Evolutionary conservation across 35 echinoderm and acorn worm genomes (phyloP).

Genomic region (Amphiura filiformis): DNA sequence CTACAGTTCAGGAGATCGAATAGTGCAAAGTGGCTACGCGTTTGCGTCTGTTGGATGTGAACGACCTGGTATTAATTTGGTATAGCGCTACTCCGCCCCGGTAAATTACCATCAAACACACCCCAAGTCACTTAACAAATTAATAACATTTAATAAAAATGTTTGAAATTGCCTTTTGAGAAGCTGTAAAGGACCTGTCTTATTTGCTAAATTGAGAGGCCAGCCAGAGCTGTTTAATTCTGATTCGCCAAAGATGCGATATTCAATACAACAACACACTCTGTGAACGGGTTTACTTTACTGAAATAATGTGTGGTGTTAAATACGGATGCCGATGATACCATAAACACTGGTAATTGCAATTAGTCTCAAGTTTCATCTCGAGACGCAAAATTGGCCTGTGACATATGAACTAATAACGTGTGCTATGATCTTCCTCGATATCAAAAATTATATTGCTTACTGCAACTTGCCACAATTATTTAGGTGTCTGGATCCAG

Average conservation of each 20-base stretch:
- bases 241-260: not conserved
- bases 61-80: slow-evolving; percentile 4
- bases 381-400: not conserved
- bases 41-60: slow-evolving; percentile 4
- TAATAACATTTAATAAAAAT: slow-evolving; percentile 9
- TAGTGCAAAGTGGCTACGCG: slow-evolving; percentile 4
- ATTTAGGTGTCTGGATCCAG: no score
- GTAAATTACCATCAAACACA: not conserved
- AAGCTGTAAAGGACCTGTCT: not conserved
- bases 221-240: not conserved
- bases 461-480: no score
- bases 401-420: not conserved
- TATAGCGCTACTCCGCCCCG: not conserved
- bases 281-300: not conserved
- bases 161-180: not conserved
- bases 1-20: slow-evolving; percentile 11
- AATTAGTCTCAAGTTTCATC: not conserved
- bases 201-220: not conserved
- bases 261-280: not conserved
- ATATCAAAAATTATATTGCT: not conserved
- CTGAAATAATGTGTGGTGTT: not conserved
- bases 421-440: not conserved
- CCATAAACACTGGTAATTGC: not conserved
- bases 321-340: not conserved
- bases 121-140: slow-evolving; percentile 11